These are phyloP conservation scores for Podiceps cristatus DNA, from an alignment of 2,113 vertebrate species.

Conservation along the genomic window DNA sequence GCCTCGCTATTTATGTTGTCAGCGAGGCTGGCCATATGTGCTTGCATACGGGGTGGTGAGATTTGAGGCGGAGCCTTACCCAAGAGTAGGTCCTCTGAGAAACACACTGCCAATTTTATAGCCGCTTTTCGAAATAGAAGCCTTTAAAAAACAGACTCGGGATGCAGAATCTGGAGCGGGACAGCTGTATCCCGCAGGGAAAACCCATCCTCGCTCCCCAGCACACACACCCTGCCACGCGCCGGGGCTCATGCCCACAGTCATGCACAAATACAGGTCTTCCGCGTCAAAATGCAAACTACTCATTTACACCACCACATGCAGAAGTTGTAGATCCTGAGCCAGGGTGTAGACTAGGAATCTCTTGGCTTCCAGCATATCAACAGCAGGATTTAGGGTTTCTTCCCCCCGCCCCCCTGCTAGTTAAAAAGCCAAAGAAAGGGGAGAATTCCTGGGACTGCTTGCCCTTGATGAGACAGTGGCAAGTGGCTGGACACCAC, in stretches of 20 bases:
- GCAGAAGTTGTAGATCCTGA: constrained; percentile 28
- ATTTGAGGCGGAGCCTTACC: neutral
- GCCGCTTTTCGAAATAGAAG: constrained; percentile 8
- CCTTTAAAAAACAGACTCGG: neutral
- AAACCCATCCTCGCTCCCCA: neutral
- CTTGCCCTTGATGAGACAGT: neutral
- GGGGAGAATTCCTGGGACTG: constrained; percentile 6
- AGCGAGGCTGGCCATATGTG: neutral
- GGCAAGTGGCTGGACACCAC: neutral
- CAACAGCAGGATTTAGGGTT: neutral
- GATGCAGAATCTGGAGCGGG: neutral
- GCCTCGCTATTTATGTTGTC: neutral
- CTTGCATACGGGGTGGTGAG: neutral
- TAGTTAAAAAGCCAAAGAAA: constrained; percentile 1
- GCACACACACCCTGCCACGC: neutral
- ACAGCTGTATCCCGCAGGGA: neutral
- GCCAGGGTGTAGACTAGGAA: neutral
- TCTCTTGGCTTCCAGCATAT: constrained; percentile 49
- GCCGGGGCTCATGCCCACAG: neutral
- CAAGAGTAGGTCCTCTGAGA: neutral
- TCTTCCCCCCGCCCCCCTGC: neutral
- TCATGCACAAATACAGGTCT: neutral
- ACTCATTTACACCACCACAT: neutral
- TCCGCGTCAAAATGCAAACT: neutral
- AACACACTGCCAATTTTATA: neutral